These are phyloP conservation scores for Brenthis hecate DNA, from an alignment of 2,888 invertebrate species.

Conservation along the genomic window DNA sequence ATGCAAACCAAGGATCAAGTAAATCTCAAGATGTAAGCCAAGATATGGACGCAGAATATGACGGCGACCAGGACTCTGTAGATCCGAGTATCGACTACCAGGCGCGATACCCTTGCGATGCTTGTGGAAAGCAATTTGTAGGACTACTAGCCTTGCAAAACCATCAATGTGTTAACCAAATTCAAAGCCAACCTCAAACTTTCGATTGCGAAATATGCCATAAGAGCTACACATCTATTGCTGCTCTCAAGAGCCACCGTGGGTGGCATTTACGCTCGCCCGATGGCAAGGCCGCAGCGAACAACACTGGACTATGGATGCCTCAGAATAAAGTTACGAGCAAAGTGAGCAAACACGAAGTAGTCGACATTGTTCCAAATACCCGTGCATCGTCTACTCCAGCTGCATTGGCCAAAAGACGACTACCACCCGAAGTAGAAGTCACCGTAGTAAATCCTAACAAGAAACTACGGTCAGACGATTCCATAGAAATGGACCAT, in stretches of 20 bases:
- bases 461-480: conserved; percentile 74
- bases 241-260: conserved; percentile 85
- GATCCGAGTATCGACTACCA: conserved; percentile 73
- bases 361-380: conserved; percentile 62
- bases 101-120: conserved; percentile 79
- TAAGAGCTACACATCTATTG: conserved; percentile 85
- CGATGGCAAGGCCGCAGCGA: conserved; percentile 78
- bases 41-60: conserved; percentile 65
- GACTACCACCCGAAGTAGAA: conserved; percentile 77
- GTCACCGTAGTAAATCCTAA: conserved; percentile 79
- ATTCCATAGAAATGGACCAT: conserved; percentile 70
- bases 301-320: conserved; percentile 79
- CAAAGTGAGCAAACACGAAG: conserved; percentile 78
- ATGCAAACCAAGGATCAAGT: conserved; percentile 69
- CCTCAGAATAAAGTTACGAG: conserved; percentile 79
- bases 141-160: conserved; percentile 77
- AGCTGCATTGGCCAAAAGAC: conserved; percentile 59
- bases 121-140: conserved; percentile 81
- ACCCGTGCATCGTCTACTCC: conserved; percentile 59
- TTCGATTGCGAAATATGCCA: conserved; percentile 85
- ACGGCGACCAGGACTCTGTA: conserved; percentile 62
- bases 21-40: conserved; percentile 61
- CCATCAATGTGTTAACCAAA: conserved; percentile 78
- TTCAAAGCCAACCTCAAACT: conserved; percentile 63
- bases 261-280: conserved; percentile 86